phyloP scores from a whole-genome alignment of 2,888 invertebrate species.

The Tenthredo distinguenda region DNA sequence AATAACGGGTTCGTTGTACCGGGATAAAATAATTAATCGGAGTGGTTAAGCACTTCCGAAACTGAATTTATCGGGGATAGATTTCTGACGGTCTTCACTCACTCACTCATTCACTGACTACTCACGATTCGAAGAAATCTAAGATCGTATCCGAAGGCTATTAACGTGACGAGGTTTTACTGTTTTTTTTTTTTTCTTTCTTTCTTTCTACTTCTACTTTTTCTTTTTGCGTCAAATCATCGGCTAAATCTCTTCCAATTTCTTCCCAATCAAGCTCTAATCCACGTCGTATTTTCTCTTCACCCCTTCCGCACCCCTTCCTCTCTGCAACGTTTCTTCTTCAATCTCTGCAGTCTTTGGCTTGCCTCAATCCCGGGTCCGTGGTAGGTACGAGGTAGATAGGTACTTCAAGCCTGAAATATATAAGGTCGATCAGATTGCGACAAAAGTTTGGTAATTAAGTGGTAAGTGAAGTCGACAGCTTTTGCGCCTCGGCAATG shows the following conservation, averaged over 20 bases:
- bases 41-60: slow-evolving; percentile 3
- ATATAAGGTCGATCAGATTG: slow-evolving; percentile 51
- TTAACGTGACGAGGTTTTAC: slow-evolving; percentile 37
- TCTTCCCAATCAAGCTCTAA: slow-evolving; percentile 62
- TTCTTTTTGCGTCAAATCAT: slow-evolving; percentile 10
- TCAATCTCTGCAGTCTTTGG: slow-evolving; percentile 2
- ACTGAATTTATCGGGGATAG: slow-evolving; percentile 20
- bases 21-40: slow-evolving; percentile 34
- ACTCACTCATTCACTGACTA: background rate
- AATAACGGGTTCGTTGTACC: slow-evolving; percentile 6
- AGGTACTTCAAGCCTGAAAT: background rate
- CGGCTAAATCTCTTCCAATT: slow-evolving; percentile 45
- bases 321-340: background rate
- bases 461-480: slow-evolving; percentile 63
- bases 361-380: background rate
- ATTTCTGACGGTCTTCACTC: background rate
- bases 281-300: slow-evolving; percentile 53
- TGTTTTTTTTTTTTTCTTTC: background rate
- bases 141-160: slow-evolving; percentile 33
- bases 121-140: background rate
- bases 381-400: background rate
- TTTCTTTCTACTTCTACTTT: background rate
- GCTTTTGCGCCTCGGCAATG: slow-evolving; percentile 22
- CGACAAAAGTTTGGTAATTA: slow-evolving; percentile 70
- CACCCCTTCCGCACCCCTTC: background rate